A percentile compares a stretch with the other conserved stretches of the same genome.
Conservation (phyloP, 2,888 invertebrate genomes). For the Crioceris asparagi region DNA sequence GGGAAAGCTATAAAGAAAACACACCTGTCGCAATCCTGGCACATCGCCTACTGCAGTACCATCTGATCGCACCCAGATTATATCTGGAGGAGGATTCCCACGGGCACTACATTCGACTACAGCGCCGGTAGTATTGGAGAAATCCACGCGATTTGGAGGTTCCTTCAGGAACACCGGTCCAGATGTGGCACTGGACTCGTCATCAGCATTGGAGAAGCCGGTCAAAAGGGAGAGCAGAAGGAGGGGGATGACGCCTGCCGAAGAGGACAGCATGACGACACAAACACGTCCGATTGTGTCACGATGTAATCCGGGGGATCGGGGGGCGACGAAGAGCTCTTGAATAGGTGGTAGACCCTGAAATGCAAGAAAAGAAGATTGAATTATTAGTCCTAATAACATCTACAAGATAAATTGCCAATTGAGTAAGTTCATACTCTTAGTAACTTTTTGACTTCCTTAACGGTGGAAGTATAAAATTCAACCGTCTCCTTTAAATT, state of each 20-base stretch:
- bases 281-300: background rate
- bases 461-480: no score
- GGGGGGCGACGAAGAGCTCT: no score
- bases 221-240: conserved; percentile 12
- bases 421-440: no score
- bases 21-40: conserved; percentile 50
- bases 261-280: background rate
- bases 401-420: no score
- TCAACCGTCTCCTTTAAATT: no score
- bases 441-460: no score
- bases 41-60: conserved; percentile 87
- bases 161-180: conserved; percentile 89
- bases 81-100: conserved; percentile 82
- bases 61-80: conserved; percentile 87
- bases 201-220: conserved; percentile 19
- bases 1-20: no score
- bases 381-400: no score
- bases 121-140: conserved; percentile 88
- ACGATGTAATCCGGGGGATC: no score
- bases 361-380: no score
- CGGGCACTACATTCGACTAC: conserved; percentile 86
- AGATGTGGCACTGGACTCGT: conserved; percentile 31
- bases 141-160: conserved; percentile 84
- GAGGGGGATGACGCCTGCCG: conserved; percentile 14
- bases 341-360: no score